phyloP scores from a whole-genome alignment of 2,888 invertebrate species.

The Spisula solida region DNA sequence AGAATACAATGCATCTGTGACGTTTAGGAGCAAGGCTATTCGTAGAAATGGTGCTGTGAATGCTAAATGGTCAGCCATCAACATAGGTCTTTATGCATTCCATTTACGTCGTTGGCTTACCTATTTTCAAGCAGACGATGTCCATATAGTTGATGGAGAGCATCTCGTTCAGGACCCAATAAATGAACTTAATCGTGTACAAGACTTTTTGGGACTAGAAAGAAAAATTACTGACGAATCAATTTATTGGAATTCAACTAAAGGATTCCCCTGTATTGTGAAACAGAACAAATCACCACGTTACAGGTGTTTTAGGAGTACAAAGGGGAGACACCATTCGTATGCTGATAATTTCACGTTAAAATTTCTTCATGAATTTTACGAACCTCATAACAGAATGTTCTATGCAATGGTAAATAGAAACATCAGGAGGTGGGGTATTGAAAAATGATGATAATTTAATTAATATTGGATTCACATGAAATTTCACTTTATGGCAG shows the following conservation, averaged over 20 bases:
- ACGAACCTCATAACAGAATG: slow-evolving; percentile 87
- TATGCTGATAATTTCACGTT: slow-evolving; percentile 82
- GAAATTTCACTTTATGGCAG: background rate
- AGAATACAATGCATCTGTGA: slow-evolving; percentile 68
- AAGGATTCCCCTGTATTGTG: slow-evolving; percentile 95
- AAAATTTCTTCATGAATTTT: slow-evolving; percentile 87
- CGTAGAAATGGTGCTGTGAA: slow-evolving; percentile 92
- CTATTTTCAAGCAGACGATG: slow-evolving; percentile 93
- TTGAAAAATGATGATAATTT: background rate
- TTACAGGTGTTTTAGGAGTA: slow-evolving; percentile 88
- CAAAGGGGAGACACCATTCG: slow-evolving; percentile 88
- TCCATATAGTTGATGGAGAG: slow-evolving; percentile 96
- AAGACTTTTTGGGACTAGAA: slow-evolving; percentile 95
- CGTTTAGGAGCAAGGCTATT: slow-evolving; percentile 83
- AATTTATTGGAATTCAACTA: slow-evolving; percentile 96
- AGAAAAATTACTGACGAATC: slow-evolving; percentile 95
- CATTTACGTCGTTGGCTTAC: slow-evolving; percentile 94
- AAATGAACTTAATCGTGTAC: slow-evolving; percentile 94
- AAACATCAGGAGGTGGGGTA: slow-evolving; percentile 87
- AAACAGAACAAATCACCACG: slow-evolving; percentile 82
- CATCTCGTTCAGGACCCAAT: slow-evolving; percentile 95
- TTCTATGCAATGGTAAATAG: slow-evolving; percentile 88
- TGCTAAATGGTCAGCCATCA: slow-evolving; percentile 93
- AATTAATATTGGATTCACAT: background rate
- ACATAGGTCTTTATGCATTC: slow-evolving; percentile 93